Base-by-base conservation (phyloP, 2,888 invertebrate species). In the Cybosia mesomella region DNA sequence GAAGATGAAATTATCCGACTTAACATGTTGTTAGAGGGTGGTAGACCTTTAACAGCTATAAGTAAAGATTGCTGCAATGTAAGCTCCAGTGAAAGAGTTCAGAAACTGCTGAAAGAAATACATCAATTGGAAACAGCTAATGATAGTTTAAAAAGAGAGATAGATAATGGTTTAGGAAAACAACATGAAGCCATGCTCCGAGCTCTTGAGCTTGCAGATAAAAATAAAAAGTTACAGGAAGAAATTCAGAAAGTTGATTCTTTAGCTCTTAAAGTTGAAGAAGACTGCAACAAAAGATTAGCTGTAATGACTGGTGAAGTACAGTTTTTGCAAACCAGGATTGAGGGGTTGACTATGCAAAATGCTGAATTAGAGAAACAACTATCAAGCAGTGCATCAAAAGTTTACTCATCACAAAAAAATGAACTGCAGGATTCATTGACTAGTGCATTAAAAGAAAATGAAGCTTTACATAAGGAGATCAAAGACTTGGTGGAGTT, bases 111-210 rank as follows among this genome's bases (percentile, higher is more conserved):
- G 43, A 95, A 95, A 83, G 88, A 95, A 61, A 85, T 97, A 67
- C 95, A 96, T 79, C 95, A 96, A 68, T 94, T 96, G 39, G 97
- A 97, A 90, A 88, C 89, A 62, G 89, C 94, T 72, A 92, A 97
- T 82, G 95, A 96, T 67, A 85, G 90, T 53, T 92, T 95, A 57
- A 93, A 91, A 74, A 92, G 88, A 78, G 92, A 95, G 79, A 74
- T 92, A 58, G 96, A 90, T 90, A 96, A 95, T 76, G 94, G 96
- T 24, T 86, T 97, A 70, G 93, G 95, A 66, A 97, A 97, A 82
- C 97, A 97, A 83, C 98, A 98, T 88, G 97, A 98, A 86, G 98
- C 98, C 7, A 98, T 98, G 97, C 94, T 97, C 58, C 93, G 97
- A 76, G 97, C 98, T 8, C 90, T 98, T 58, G 95, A 95, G 82